Evolutionary conservation across 2,113 vertebrate genomes (phyloP), one percentile per base, ranked within the genome.

Genomic region (Corapipo altera): DNA sequence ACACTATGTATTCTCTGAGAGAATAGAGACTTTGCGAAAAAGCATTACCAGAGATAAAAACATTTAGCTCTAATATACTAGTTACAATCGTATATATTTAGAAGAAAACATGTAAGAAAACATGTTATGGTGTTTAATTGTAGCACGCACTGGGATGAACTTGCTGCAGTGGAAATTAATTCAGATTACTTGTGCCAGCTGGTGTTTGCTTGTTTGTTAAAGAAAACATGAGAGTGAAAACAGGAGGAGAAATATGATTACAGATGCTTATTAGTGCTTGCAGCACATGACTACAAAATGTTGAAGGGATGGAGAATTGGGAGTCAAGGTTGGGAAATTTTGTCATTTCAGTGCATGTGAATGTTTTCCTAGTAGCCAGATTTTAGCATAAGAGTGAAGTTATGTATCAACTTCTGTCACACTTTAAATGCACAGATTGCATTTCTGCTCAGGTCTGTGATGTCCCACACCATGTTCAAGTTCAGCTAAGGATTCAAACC

Each of bases 291-390:
- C 32, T 77, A 3, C 17, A 35, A 15, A 69, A 77, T 59, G 20
- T 27, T 74, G 32, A 67, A 11, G 18, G 46, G 10, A 41, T 58
- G 2, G 41, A n/a, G n/a, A 11, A 46, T 11, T 0, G 5, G 22
- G 27, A 43, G 32, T 78, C 33, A 17, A 41, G 66, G 32, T 35
- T 80, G 43, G 41, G 43, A 77, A 46, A 33, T 43, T 9, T 48
- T 86, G 15, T 57, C 39, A 41, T 65, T 75, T 71, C 2, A 8
- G 1, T 81, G 12, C 15, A 23, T 49, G 15, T 35, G n/a, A 16
- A 8, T 3, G 1, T 80, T 92, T 93, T 94, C 33, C 30, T 59
- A 16, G 32, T 65, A 73, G 32, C 16, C 4, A 65, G 12, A 26
- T 13, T 23, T 76, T 61, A 46, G 27, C 2, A 2, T 76, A 66